phyloP scores from a whole-genome alignment of 2,113 vertebrate genomes.

The Rhodinocichla rosea region DNA sequence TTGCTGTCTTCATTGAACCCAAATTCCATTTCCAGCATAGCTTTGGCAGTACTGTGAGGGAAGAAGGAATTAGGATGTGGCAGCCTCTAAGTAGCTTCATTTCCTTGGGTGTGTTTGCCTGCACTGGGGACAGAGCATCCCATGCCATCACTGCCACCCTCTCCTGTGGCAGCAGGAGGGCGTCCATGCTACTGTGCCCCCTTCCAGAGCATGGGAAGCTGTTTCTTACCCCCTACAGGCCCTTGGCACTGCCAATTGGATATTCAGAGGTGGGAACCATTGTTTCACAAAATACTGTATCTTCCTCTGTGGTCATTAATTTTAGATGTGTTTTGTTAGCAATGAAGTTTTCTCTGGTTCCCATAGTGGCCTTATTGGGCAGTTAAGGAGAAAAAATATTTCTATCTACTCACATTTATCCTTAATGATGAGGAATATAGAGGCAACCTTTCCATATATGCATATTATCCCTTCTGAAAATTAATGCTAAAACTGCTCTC shows the following conservation, averaged over 20 bases:
- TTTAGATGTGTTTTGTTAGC: background rate
- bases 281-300: background rate
- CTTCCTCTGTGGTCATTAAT: background rate
- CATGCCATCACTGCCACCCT: fast-evolving
- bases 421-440: background rate
- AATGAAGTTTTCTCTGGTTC: background rate
- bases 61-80: background rate
- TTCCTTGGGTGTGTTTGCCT: background rate
- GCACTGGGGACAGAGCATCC: background rate
- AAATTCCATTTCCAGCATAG: background rate
- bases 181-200: background rate
- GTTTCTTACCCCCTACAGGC: background rate
- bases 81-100: background rate
- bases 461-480: conserved; percentile 1
- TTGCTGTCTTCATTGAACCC: background rate
- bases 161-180: background rate
- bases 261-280: background rate
- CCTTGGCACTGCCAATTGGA: background rate
- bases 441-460: background rate
- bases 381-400: background rate
- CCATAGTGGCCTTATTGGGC: background rate
- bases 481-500: background rate
- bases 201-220: background rate
- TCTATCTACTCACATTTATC: background rate
- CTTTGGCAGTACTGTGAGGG: background rate